phyloP scores from a whole-genome alignment of 2,113 vertebrate genomes.

The Ochotona princeps region DNA sequence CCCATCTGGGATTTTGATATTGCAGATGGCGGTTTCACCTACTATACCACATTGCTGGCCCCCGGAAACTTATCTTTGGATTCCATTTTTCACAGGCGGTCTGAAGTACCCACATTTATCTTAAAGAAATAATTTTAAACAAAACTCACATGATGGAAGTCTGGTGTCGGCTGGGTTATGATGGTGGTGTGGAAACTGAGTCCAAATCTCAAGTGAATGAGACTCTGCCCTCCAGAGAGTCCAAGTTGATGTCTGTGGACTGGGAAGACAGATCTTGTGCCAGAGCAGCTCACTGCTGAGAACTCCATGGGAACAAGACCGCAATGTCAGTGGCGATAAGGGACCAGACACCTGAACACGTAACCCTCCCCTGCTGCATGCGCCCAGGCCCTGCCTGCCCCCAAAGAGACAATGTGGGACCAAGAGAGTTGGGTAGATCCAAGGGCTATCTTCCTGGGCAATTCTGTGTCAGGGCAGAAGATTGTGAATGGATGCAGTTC shows the following conservation, averaged over 20 bases:
- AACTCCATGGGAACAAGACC: neutral
- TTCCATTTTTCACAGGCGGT: too few species aligned
- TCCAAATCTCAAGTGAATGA: neutral
- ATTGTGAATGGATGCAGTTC: rapidly evolving
- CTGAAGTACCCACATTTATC: too few species aligned
- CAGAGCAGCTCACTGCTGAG: neutral
- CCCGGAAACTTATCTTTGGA: too few species aligned
- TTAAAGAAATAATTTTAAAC: neutral
- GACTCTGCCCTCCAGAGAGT: neutral
- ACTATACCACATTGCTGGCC: too few species aligned
- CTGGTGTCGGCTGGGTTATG: neutral
- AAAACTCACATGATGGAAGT: rapidly evolving
- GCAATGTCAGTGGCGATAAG: neutral
- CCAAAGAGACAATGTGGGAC: neutral
- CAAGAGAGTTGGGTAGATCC: neutral
- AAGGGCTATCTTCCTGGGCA: neutral
- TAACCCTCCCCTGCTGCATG: rapidly evolving
- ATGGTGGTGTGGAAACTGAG: neutral
- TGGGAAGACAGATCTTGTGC: neutral
- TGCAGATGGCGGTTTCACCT: too few species aligned
- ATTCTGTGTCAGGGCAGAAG: neutral
- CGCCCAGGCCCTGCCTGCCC: too few species aligned
- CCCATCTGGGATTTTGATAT: too few species aligned
- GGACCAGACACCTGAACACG: neutral
- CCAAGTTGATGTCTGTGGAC: neutral